Conservation (phyloP, 2,797 vertebrate genomes). For the Hirundo rustica region DNA sequence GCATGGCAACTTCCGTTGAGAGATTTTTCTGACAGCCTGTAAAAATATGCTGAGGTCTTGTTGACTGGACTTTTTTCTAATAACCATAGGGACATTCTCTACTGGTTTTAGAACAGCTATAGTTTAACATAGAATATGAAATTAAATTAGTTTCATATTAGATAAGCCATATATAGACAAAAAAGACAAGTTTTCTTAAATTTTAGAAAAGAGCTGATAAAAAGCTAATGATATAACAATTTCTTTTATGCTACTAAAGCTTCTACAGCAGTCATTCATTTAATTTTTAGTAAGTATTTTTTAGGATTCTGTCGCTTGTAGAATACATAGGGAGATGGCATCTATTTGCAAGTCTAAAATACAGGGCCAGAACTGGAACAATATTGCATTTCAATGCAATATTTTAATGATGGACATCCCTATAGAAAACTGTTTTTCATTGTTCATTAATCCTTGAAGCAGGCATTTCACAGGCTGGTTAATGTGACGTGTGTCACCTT, state of each 20-base stretch:
- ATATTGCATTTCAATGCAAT: neutral
- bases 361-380: neutral
- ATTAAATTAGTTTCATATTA: slow-evolving; percentile 39
- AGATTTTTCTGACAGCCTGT: slow-evolving; percentile 49
- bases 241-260: neutral
- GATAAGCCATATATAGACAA: neutral
- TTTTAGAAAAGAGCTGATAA: neutral
- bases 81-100: neutral
- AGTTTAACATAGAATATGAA: neutral
- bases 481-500: neutral
- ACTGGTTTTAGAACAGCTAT: neutral
- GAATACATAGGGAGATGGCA: neutral
- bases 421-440: neutral
- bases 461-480: neutral
- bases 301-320: neutral
- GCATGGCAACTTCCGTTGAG: slow-evolving; percentile 29
- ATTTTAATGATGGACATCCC: neutral
- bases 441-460: neutral
- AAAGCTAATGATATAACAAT: neutral
- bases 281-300: neutral
- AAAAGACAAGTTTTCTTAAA: slow-evolving; percentile 1
- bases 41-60: slow-evolving; percentile 51
- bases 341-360: neutral
- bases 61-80: slow-evolving; percentile 37
- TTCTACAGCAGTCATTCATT: neutral